phyloP scores from a whole-genome alignment of 35 echinoderm and acorn worm genomes.

The Lytechinus pictus region DNA sequence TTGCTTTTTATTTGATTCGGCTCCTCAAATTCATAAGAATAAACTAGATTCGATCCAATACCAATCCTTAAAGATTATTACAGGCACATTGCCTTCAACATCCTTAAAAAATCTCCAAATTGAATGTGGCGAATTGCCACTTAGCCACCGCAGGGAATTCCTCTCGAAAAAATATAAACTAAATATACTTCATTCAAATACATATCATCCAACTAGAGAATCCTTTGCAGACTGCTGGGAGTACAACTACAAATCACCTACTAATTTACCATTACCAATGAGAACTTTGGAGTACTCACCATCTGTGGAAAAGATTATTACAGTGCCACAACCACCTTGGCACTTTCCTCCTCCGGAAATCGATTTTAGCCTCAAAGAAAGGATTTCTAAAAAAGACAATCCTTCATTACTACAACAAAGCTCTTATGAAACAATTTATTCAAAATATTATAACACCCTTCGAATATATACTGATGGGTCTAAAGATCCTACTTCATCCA shows the following conservation, averaged over 20 bases:
- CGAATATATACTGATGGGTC: too few species aligned
- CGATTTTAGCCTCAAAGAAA: not conserved
- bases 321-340: not conserved
- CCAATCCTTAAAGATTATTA: not conserved
- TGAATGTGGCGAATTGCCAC: not conserved
- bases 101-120: not conserved
- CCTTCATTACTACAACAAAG: not conserved
- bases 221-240: not conserved
- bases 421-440: not conserved
- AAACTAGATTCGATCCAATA: not conserved
- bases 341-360: not conserved
- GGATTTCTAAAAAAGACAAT: too few species aligned
- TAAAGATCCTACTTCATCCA: too few species aligned
- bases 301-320: not conserved
- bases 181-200: not conserved
- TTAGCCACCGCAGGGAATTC: not conserved
- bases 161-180: not conserved
- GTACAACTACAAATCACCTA: not conserved
- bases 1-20: too few species aligned
- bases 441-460: too few species aligned
- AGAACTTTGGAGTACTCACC: too few species aligned
- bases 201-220: not conserved
- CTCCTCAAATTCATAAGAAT: too few species aligned
- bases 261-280: not conserved
- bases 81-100: not conserved